Evolutionary conservation across 2,113 vertebrate genomes (phyloP).

Genomic region (Alectura lathami): DNA sequence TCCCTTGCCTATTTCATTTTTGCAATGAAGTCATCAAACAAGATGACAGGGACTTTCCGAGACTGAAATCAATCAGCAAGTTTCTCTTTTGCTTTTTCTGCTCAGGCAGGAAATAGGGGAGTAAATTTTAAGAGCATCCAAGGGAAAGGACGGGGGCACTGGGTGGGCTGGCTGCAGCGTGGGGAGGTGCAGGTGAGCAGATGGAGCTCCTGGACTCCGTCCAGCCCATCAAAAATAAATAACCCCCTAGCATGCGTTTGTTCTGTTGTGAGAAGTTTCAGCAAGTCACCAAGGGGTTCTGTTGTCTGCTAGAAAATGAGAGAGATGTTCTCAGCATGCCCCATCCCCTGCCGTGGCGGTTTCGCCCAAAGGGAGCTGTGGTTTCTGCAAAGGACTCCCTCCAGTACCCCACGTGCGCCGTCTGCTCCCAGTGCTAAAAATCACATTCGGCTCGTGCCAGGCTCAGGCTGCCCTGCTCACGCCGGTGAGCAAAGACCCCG

Average conservation of each 20-base stretch:
- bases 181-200: background rate
- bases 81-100: slow-evolving; percentile 45
- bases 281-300: background rate
- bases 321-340: background rate
- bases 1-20: slow-evolving; percentile 72
- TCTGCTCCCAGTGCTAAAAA: background rate
- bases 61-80: slow-evolving; percentile 68
- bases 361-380: background rate
- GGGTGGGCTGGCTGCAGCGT: background rate
- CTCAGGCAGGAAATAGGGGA: slow-evolving; percentile 57
- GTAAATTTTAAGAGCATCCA: slow-evolving; percentile 61
- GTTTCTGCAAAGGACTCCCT: background rate
- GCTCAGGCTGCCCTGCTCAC: background rate
- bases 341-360: fast-evolving
- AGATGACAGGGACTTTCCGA: slow-evolving; percentile 69
- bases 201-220: background rate
- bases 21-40: slow-evolving; percentile 77
- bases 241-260: background rate
- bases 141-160: background rate
- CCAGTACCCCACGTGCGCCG: no score
- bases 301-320: background rate
- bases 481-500: background rate
- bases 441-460: fast-evolving
- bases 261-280: background rate
- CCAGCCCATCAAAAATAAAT: background rate